Evolutionary conservation across 1,140 invertebrate species (phyloP), one percentile per base, ranked within the genome.

Genomic region (Cydia fagiglandana): DNA sequence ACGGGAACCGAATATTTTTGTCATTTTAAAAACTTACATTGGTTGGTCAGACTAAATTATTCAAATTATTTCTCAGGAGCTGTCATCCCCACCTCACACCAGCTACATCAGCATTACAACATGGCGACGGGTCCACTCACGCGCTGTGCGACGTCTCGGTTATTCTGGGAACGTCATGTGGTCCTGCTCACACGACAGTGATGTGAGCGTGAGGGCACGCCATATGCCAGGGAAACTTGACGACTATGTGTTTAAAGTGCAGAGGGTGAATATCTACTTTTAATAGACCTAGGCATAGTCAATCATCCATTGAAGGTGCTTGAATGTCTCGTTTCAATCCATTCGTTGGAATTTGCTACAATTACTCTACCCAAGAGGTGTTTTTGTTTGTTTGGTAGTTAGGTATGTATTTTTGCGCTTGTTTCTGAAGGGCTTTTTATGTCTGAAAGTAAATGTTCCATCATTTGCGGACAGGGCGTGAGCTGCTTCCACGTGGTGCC

Each of bases 181-280:
- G 47, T 92, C 93, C 75, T 94, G 93, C 80, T 94, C 94, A 61
- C 91, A 87, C 80, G 93, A 94, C 81, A 79, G 86, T 0, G 78
- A 80, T 6, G 83, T 82, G 73, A 92, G 93, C 7, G 78, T 94
- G 15, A 83, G 94, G 9, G 81, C 91, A 15, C 88, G 87, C 34
- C 88, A 93, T 77, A 78, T 91, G 4, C 84, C 86, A 0, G 90
- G 90, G 17, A 90, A 90, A 73, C 83, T 93, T 70, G 84, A 89
- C 5, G 90, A 93, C 15, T 94, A 94, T 75, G 83, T 92, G 68
- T 94, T 94, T 77, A 90, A 90, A 78, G 89, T 94, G 38, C 84
- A 83, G 28, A 88, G 91, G 82, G 94, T 94, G 84, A 86, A 84
- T 24, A 24, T 2, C 24, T 77, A 12, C 30, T 34, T 34, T 34